phyloP scores from a whole-genome alignment of 2,888 invertebrate genomes.

The Conchocele bisecta region DNA sequence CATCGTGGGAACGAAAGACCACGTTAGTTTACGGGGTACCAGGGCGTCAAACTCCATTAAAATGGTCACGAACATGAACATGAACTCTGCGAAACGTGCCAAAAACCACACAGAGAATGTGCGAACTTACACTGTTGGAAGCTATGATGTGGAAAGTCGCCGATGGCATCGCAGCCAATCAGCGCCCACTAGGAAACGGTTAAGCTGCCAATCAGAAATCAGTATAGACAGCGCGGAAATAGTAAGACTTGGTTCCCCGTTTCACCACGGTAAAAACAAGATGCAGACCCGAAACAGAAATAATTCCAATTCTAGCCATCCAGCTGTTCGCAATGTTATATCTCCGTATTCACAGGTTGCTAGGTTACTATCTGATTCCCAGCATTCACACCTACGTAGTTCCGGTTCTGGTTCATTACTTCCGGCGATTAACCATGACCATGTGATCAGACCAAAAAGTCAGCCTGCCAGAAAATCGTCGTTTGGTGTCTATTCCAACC shows the following conservation, averaged over 20 bases:
- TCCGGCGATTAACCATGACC: conserved; percentile 23
- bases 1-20: conserved; percentile 28
- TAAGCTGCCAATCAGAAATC: conserved; percentile 45
- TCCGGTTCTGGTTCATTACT: conserved; percentile 21
- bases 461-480: conserved; percentile 20
- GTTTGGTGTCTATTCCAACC: too few relatives aligned
- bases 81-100: not conserved
- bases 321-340: not conserved
- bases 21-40: conserved; percentile 45
- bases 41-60: conserved; percentile 34
- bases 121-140: conserved; percentile 56
- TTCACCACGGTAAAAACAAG: conserved; percentile 33
- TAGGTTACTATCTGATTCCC: conserved; percentile 33
- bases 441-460: not conserved
- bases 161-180: conserved; percentile 59
- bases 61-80: conserved; percentile 14
- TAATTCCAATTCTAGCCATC: not conserved
- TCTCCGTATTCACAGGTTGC: conserved; percentile 53
- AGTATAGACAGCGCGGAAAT: conserved; percentile 37
- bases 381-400: conserved; percentile 30
- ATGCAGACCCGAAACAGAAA: not conserved
- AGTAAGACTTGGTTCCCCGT: conserved; percentile 43
- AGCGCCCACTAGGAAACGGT: conserved; percentile 46
- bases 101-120: conserved; percentile 42
- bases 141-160: conserved; percentile 64